These are phyloP conservation scores for Cephalopholis sonnerati DNA, from an alignment of 2,113 vertebrate species.

Conservation along the genomic window DNA sequence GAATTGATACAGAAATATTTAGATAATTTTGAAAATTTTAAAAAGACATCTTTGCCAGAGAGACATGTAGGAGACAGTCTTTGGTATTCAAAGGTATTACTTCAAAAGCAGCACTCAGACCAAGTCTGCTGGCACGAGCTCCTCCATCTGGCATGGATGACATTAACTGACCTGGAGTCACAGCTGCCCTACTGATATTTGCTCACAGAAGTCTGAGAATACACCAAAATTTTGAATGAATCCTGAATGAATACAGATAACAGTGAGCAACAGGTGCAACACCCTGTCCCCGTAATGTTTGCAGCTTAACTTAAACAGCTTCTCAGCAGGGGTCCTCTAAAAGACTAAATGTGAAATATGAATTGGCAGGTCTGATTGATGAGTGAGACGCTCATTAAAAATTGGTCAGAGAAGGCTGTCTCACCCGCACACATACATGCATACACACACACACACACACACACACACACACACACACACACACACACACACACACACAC, in stretches of 20 bases:
- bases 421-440: background rate
- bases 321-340: constrained; percentile 25
- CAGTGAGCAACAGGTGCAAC: constrained; percentile 23
- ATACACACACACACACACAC: no score
- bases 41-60: background rate
- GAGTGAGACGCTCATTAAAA: constrained; percentile 62
- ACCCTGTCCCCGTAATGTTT: background rate
- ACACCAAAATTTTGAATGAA: background rate
- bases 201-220: background rate
- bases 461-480: background rate
- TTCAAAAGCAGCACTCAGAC: background rate
- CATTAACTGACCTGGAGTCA: background rate
- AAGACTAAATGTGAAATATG: constrained; percentile 45
- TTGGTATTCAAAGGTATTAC: background rate
- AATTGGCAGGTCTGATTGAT: constrained; percentile 72
- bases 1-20: background rate
- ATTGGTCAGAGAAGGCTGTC: constrained; percentile 19
- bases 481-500: background rate
- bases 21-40: background rate
- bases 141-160: background rate
- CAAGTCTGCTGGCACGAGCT: background rate
- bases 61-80: background rate
- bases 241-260: background rate
- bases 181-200: background rate
- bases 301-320: constrained; percentile 10